Base-by-base conservation (phyloP, 2,888 invertebrate genomes). In the Protodeltote pygarga region DNA sequence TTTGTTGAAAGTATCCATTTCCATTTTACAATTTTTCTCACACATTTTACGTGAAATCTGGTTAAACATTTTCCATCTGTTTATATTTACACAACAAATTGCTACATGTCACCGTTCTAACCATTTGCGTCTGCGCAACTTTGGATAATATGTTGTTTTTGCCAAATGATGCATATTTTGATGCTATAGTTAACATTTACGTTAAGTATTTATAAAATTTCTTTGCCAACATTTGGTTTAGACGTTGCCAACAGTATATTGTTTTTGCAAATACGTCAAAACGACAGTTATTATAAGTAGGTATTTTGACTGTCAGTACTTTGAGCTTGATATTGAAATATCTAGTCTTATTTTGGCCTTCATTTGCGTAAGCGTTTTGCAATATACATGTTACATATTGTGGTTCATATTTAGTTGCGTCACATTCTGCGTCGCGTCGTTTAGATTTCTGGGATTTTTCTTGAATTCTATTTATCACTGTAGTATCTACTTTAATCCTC, bases 81-180 rank as follows among this genome's bases (percentile, higher is more conserved):
- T 39, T 32, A 5, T 59, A 46, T 51, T 42, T 42, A 48, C 37
- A 51, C 27, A 59, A 44, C 41, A 46, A 33, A 50, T 40, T 23
- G 10, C 19, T 21, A 39, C 17, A 24, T 14, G 6, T 25, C n/a
- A n/a, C n/a, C n/a, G n/a, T n/a, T n/a, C 35, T 48, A 51, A 54
- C 45, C 37, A 47, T 47, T 33, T 55, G 35, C 34, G 21, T 42
- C 27, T 15, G 49, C 28, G 32, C 37, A 60, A 15, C 32, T 71
- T 73, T 74, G 63, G 68, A 60, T 51, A 41, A 52, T 10, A 34
- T 17, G 67, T 69, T 77, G 71, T 75, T 78, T 75, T 76, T 79
- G 80, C 77, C 81, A 77, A 81, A 72, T 47, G 41, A 45, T 66
- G 61, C 52, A 46, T 52, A 61, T 71, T 46, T 41, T 32, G 44